phyloP scores from a whole-genome alignment of 2,113 vertebrate genomes.

The Melospiza georgiana region DNA sequence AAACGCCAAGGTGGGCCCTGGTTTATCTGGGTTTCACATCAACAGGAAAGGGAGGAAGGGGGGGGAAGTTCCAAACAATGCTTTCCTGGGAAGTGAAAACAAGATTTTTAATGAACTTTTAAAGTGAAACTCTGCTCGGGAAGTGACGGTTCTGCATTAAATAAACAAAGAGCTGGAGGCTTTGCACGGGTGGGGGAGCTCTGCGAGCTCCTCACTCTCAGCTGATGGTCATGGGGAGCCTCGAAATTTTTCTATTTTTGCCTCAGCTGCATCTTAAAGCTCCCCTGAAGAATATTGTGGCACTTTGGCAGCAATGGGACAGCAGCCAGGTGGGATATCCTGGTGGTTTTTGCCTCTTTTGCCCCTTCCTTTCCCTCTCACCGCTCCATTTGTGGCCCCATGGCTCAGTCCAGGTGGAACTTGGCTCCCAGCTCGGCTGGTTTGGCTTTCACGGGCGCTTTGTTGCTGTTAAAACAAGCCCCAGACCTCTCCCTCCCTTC shows the following conservation, averaged over 20 bases:
- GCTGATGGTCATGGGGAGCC: background rate
- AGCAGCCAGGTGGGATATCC: fast-evolving
- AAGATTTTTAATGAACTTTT: fast-evolving
- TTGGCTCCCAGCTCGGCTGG: background rate
- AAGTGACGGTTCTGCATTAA: fast-evolving
- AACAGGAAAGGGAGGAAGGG: background rate
- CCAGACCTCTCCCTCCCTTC: background rate
- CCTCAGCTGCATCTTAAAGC: fast-evolving
- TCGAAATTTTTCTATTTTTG: background rate
- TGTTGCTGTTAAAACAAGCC: background rate
- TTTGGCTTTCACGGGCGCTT: background rate
- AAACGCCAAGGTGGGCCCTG: fast-evolving
- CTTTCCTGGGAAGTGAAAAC: fast-evolving
- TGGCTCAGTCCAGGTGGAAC: background rate
- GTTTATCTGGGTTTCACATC: background rate
- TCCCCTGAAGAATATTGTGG: fast-evolving
- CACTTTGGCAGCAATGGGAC: fast-evolving
- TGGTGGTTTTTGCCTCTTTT: background rate
- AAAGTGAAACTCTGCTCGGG: background rate
- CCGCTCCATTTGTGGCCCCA: fast-evolving
- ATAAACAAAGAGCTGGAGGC: background rate
- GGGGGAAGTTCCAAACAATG: background rate
- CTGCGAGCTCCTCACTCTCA: background rate
- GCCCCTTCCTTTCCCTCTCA: background rate
- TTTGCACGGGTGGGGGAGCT: background rate